Evolutionary conservation across 2,888 invertebrate genomes (phyloP).

Genomic region (Melanchra persicariae): DNA sequence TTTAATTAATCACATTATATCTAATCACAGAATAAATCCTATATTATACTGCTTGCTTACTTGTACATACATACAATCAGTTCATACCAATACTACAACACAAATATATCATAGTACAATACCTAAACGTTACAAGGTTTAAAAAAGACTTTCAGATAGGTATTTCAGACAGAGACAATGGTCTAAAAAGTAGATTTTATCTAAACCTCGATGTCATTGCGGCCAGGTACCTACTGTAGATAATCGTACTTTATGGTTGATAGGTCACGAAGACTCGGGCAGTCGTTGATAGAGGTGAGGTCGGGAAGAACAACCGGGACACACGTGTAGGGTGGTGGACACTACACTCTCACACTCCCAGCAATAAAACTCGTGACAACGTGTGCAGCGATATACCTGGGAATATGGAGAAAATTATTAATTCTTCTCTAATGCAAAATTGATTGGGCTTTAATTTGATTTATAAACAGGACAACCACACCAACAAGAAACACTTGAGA

Average conservation of each 20-base stretch:
- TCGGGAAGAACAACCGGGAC: constrained; percentile 98
- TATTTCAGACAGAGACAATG: too few relatives aligned
- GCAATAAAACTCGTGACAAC: constrained; percentile 96
- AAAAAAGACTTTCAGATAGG: not conserved
- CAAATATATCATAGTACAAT: not conserved
- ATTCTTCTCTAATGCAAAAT: not conserved
- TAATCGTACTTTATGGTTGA: not conserved
- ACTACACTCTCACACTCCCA: constrained; percentile 98
- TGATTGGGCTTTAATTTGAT: not conserved
- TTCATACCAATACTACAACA: not conserved
- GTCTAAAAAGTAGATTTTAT: too few relatives aligned
- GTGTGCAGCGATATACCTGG: constrained; percentile 95
- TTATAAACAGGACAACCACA: not conserved
- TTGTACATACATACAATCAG: constrained; percentile 3
- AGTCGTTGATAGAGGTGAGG: constrained; percentile 86
- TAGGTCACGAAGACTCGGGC: constrained; percentile 74
- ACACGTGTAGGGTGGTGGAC: constrained; percentile 98
- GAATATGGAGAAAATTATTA: not conserved
- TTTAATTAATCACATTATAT: constrained; percentile 41
- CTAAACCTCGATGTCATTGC: too few relatives aligned
- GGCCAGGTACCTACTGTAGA: not conserved
- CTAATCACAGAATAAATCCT: not conserved
- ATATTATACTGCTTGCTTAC: not conserved
- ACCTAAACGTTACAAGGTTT: too few relatives aligned
- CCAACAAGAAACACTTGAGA: not conserved